Evolutionary conservation across 1,140 invertebrate genomes (phyloP).

Genomic region (Drosophila punjabiensis): DNA sequence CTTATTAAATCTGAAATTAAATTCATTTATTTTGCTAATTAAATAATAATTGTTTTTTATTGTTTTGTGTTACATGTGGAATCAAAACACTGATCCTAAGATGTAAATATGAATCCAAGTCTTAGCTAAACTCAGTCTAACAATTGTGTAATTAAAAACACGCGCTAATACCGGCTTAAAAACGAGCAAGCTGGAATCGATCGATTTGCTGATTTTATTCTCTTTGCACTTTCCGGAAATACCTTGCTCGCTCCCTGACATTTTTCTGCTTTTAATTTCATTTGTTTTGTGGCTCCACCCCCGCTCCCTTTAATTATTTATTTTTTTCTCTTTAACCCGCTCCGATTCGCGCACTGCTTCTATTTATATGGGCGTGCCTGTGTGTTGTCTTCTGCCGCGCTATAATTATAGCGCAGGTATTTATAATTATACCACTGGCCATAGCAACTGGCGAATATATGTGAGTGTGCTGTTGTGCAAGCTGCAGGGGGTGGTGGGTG

Average conservation of each 20-base stretch:
- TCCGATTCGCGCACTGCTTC: slow-evolving; percentile 26
- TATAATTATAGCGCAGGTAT: slow-evolving; percentile 76
- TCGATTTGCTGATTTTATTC: neutral
- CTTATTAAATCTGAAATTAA: neutral
- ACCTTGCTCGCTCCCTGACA: slow-evolving; percentile 8
- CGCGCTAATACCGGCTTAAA: neutral
- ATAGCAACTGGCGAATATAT: slow-evolving; percentile 55
- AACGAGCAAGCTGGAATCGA: slow-evolving; percentile 13
- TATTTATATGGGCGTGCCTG: slow-evolving; percentile 74
- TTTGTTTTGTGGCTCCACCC: slow-evolving; percentile 2
- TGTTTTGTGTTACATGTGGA: neutral
- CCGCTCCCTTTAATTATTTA: neutral
- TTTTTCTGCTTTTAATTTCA: slow-evolving; percentile 18
- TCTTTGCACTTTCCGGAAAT: slow-evolving; percentile 40
- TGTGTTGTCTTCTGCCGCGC: slow-evolving; percentile 67
- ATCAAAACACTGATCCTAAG: neutral
- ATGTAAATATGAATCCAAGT: neutral
- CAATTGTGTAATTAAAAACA: slow-evolving; percentile 9
- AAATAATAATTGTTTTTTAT: neutral
- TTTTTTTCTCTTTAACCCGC: slow-evolving; percentile 15
- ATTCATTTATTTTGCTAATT: neutral
- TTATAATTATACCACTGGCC: slow-evolving; percentile 74
- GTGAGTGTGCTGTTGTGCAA: slow-evolving; percentile 28
- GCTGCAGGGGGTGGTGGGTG: slow-evolving; percentile 34
- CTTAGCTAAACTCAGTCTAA: neutral